These are phyloP conservation scores for Drosophila hawaiiensis DNA, from an alignment of 2,888 invertebrate genomes.

Conservation along the genomic window DNA sequence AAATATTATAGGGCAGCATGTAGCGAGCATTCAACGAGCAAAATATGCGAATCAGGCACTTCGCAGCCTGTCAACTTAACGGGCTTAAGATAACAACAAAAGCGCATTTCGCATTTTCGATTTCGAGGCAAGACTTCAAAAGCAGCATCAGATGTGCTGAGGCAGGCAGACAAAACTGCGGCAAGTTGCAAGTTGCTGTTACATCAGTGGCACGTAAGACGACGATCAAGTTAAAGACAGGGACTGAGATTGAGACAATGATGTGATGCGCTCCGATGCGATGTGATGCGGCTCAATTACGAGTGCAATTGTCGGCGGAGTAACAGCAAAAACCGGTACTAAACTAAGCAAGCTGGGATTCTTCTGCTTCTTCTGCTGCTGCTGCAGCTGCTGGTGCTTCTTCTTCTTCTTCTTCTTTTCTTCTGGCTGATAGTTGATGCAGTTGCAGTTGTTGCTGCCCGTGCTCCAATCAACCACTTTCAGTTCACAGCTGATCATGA, in stretches of 20 bases:
- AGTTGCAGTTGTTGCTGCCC: constrained; percentile 17
- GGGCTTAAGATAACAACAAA: constrained; percentile 63
- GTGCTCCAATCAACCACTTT: constrained; percentile 76
- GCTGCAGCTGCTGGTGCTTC: constrained; percentile 5
- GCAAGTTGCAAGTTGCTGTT: constrained; percentile 49
- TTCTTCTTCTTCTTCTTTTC: constrained; percentile 18
- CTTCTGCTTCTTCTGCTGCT: constrained; percentile 22
- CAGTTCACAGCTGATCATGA: constrained; percentile 81
- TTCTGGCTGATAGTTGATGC: constrained; percentile 10
- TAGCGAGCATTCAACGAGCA: not conserved
- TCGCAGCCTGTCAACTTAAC: constrained; percentile 53
- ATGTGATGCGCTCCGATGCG: constrained; percentile 39
- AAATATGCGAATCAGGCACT: constrained; percentile 55
- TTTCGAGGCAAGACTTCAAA: constrained; percentile 62
- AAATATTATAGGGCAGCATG: constrained; percentile 63
- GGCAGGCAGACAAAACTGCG: constrained; percentile 34
- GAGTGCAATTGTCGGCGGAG: constrained; percentile 69
- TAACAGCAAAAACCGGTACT: constrained; percentile 80
- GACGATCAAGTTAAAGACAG: constrained; percentile 35
- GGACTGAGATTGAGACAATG: constrained; percentile 56
- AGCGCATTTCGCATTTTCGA: constrained; percentile 41
- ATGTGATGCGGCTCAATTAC: constrained; percentile 68
- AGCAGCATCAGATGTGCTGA: constrained; percentile 39
- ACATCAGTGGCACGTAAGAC: constrained; percentile 71
- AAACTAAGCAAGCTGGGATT: constrained; percentile 40